Evolutionary conservation across 2,113 vertebrate species (phyloP), one percentile per base, ranked within the genome.

Genomic region (Parotia lawesii): DNA sequence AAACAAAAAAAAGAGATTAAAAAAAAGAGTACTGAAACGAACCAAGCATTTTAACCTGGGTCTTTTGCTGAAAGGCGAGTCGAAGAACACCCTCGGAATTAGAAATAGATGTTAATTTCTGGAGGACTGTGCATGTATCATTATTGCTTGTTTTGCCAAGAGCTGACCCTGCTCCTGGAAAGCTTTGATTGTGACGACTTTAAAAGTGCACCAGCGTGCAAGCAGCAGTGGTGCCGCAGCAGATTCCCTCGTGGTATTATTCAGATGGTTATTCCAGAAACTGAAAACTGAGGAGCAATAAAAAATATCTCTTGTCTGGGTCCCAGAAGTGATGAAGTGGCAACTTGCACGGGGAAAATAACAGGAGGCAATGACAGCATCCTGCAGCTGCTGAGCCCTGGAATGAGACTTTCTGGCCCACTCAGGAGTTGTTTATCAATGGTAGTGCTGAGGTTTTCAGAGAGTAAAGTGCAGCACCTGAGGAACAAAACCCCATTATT

Each of bases 401-500:
- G 31, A 57, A 15, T 15, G 44, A 64, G 74, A 19, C 17, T 54
- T 64, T 31, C 35, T 72, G 37, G 9, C 28, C 37, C 61, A 22
- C 58, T 29, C 57, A 53, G 66, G 45, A 75, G 61, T 2, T 73
- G 45, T 75, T 92, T 31, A 10, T 85, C 87, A 69, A 3, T 17
- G 47, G 9, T 11, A 11, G 3, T 21, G 57, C 12, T 78, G 56
- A 71, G 37, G 20, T 9, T 81, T 67, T 40, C 37, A 6, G 9
- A 12, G 27, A 40, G 33, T 11, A 42, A 89, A 77, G 78, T 24
- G 56, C 23, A 79, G 27, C 42, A 80, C 24, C 23, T 33, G 60
- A 60, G 47, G 0, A 19, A 33, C 47, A 62, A 62, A 48, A 17
- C 3, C 0, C 0, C 33, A 22, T 50, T 42, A 44, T 16, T 25